Evolutionary conservation across 1,140 invertebrate genomes (phyloP).

Genomic region (Lithobius niger): DNA sequence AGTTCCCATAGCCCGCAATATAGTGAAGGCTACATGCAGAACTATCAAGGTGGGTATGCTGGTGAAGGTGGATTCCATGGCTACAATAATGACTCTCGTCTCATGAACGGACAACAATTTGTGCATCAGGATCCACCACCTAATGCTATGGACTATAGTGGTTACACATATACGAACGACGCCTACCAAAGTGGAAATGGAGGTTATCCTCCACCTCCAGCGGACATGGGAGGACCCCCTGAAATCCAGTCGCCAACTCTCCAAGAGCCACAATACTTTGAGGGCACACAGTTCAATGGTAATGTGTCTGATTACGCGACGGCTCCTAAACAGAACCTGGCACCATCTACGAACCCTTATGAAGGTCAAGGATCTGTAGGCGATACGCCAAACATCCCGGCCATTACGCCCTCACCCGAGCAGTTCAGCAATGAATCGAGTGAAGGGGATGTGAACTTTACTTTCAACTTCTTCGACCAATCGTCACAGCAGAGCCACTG

Average conservation of each 20-base stretch:
- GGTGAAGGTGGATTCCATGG: background rate
- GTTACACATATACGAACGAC: background rate
- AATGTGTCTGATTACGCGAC: constrained; percentile 14
- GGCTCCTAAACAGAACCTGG: constrained; percentile 9
- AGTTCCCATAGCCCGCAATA: background rate
- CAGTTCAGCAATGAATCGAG: constrained; percentile 1
- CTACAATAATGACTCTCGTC: background rate
- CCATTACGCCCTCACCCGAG: constrained; percentile 15
- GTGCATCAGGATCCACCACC: background rate
- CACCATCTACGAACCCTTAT: constrained; percentile 5
- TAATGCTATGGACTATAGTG: background rate
- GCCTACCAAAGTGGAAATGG: constrained; percentile 28
- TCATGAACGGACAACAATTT: constrained; percentile 3
- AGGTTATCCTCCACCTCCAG: constrained; percentile 48
- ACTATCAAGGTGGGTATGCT: background rate
- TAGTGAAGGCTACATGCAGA: background rate
- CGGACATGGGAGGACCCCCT: constrained; percentile 33
- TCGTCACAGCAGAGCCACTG: constrained; percentile 57
- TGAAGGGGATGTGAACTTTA: constrained; percentile 22
- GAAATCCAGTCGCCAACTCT: constrained; percentile 46
- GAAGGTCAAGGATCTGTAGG: constrained; percentile 28
- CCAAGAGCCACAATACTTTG: constrained; percentile 1
- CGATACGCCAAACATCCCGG: constrained; percentile 21
- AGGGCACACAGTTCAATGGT: constrained; percentile 16
- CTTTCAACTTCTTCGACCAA: constrained; percentile 23